Percentiles rank a stretch among this genome's conserved stretches.
Conservation (phyloP, 2,797 vertebrate genomes). For the Synanceia verrucosa region DNA sequence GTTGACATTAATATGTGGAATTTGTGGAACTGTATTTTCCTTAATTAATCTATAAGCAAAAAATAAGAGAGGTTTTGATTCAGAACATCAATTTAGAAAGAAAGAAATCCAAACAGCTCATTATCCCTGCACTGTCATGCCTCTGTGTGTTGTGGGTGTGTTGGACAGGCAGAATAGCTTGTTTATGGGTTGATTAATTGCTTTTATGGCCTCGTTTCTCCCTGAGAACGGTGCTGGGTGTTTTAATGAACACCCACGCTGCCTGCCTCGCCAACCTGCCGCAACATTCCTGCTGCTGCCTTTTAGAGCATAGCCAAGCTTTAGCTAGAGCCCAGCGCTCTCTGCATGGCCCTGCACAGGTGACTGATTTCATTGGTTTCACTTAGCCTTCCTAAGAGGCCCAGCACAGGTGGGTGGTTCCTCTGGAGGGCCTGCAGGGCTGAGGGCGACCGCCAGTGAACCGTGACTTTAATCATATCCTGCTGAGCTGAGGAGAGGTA, state of each 20-base stretch:
- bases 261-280: slow-evolving; percentile 43
- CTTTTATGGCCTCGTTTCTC: slow-evolving; percentile 79
- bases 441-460: slow-evolving; percentile 61
- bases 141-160: slow-evolving; percentile 59
- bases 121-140: slow-evolving; percentile 48
- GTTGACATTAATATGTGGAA: too few species aligned
- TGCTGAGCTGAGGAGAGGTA: slow-evolving; percentile 58
- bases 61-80: too few species aligned
- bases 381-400: slow-evolving; percentile 27
- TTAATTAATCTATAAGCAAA: too few species aligned
- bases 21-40: too few species aligned
- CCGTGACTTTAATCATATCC: slow-evolving; percentile 79
- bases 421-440: slow-evolving; percentile 47
- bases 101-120: slow-evolving; percentile 8
- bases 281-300: slow-evolving; percentile 63
- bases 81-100: too few species aligned
- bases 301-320: slow-evolving; percentile 69
- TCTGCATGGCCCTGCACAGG: slow-evolving; percentile 59
- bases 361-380: slow-evolving; percentile 48
- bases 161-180: slow-evolving; percentile 73
- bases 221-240: slow-evolving; percentile 63
- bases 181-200: slow-evolving; percentile 81
- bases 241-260: slow-evolving; percentile 78
- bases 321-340: slow-evolving; percentile 58
- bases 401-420: slow-evolving; percentile 58